These are phyloP conservation scores for Bellardia bayeri DNA, from an alignment of 2,888 invertebrate genomes.

Conservation along the genomic window DNA sequence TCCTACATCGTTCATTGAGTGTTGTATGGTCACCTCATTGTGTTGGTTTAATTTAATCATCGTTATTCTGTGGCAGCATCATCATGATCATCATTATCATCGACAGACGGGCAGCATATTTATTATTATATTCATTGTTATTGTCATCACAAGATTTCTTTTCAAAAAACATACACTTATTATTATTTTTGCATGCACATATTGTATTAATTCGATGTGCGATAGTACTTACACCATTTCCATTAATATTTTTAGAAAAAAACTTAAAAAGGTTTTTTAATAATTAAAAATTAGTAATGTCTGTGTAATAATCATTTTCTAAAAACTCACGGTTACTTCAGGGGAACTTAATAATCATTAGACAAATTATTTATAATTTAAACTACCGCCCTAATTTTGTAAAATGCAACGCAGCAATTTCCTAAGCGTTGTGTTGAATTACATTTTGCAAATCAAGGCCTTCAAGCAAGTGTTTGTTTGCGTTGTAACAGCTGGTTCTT, in stretches of 20 bases:
- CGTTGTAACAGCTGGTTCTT: too few species aligned
- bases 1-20: constrained; percentile 78
- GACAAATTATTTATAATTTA: too few species aligned
- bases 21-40: constrained; percentile 80
- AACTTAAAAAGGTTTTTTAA: too few species aligned
- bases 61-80: background rate
- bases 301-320: too few species aligned
- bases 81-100: background rate
- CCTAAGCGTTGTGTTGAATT: too few species aligned
- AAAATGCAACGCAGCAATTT: too few species aligned
- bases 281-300: too few species aligned
- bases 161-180: background rate
- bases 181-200: background rate
- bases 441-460: too few species aligned
- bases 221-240: background rate
- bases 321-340: too few species aligned
- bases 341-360: too few species aligned
- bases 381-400: too few species aligned
- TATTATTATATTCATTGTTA: constrained; percentile 4
- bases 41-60: constrained; percentile 77
- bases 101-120: background rate
- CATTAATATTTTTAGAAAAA: background rate
- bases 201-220: background rate
- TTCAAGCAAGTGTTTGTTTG: too few species aligned
- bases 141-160: background rate